Conservation (phyloP, 2,797 vertebrate genomes). For the Gymnothorax reevesii region DNA sequence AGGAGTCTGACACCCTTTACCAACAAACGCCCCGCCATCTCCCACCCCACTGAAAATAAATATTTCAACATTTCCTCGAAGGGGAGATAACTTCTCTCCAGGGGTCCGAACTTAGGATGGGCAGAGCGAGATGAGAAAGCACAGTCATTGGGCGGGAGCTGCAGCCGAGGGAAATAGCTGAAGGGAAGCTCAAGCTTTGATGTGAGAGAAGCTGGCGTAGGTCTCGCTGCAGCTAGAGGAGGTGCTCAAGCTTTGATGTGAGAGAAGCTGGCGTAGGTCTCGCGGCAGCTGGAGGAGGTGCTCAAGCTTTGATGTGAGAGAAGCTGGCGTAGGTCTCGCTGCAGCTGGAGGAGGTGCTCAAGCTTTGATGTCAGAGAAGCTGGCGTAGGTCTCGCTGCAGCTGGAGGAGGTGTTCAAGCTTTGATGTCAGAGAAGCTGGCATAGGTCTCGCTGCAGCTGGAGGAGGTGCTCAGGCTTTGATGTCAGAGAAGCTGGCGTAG, state of each 20-base stretch:
- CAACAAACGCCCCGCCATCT: neutral
- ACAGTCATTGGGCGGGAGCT: neutral
- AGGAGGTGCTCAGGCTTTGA: too few relatives aligned
- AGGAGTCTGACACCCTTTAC: neutral
- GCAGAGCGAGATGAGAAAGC: neutral
- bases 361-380: too few relatives aligned
- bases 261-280: conserved; percentile 83
- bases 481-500: too few relatives aligned
- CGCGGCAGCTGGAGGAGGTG: conserved; percentile 93
- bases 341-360: conserved; percentile 86
- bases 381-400: too few relatives aligned
- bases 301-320: conserved; percentile 88
- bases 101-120: neutral
- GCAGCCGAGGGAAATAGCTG: neutral
- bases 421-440: too few relatives aligned
- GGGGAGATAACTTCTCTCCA: neutral
- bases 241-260: conserved; percentile 91
- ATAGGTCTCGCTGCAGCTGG: too few relatives aligned
- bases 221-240: conserved; percentile 95
- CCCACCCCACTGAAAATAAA: neutral
- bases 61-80: neutral
- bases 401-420: too few relatives aligned
- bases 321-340: conserved; percentile 87
- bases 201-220: conserved; percentile 82
- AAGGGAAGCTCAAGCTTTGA: conserved; percentile 76